Evolutionary conservation across 2,888 invertebrate genomes (phyloP).

Genomic region (Trachelus tabidus): DNA sequence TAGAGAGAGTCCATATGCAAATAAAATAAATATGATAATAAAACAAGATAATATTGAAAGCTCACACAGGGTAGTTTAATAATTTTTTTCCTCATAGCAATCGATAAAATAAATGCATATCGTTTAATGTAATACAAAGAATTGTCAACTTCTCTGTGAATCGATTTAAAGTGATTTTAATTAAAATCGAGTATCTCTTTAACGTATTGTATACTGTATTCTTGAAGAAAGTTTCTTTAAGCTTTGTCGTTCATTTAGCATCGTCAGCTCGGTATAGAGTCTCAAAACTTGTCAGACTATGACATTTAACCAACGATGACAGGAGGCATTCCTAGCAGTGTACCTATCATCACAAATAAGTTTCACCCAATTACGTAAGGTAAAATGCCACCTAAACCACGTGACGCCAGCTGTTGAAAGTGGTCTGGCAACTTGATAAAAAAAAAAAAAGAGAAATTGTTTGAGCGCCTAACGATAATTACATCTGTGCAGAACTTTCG

Average conservation of each 20-base stretch:
- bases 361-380: constrained; percentile 40
- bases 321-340: not conserved
- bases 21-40: not conserved
- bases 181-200: not conserved
- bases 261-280: not conserved
- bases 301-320: constrained; percentile 4
- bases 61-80: not conserved
- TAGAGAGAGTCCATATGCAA: not conserved
- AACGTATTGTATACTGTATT: not conserved
- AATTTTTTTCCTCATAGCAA: not conserved
- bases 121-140: not conserved
- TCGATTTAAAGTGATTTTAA: not conserved
- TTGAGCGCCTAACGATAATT: not conserved
- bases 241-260: not conserved
- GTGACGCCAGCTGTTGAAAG: not conserved
- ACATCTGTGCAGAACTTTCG: not conserved
- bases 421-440: not conserved
- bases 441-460: not conserved
- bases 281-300: not conserved
- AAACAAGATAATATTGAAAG: not conserved
- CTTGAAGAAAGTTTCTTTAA: not conserved
- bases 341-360: constrained; percentile 20
- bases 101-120: not conserved
- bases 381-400: constrained; percentile 17
- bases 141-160: not conserved